Conservation (phyloP, 2,113 vertebrate genomes). For the Xiphorhynchus elegans region DNA sequence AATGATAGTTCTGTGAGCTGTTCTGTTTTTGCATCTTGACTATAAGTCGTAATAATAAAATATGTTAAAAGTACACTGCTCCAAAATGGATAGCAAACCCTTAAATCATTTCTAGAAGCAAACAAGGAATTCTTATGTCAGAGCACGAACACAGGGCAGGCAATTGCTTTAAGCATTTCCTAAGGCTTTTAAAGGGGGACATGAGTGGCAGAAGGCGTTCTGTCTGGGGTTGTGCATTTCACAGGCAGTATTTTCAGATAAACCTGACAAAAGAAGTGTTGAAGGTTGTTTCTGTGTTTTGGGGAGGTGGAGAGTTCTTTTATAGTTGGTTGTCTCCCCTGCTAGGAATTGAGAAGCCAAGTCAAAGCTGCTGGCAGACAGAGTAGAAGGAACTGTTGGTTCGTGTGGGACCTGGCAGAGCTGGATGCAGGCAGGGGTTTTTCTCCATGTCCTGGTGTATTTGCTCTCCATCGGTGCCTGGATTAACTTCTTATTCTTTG, state of each 20-base stretch:
- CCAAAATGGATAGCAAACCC: background rate
- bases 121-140: background rate
- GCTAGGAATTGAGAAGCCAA: background rate
- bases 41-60: background rate
- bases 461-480: background rate
- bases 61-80: background rate
- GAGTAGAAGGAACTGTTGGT: background rate
- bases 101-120: slow-evolving; percentile 13
- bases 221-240: background rate
- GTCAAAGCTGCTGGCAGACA: background rate
- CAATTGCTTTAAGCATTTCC: background rate
- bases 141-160: background rate
- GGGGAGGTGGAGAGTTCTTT: background rate
- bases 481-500: background rate
- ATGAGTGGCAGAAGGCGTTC: background rate
- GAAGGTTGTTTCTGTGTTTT: background rate
- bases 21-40: background rate
- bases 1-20: background rate
- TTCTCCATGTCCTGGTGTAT: background rate
- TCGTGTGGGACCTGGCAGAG: background rate
- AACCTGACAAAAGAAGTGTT: background rate
- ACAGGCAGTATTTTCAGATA: background rate
- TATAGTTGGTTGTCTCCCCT: background rate
- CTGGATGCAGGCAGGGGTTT: background rate
- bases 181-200: background rate